Conservation (phyloP, 2,113 vertebrate species). For the Pantherophis guttatus region DNA sequence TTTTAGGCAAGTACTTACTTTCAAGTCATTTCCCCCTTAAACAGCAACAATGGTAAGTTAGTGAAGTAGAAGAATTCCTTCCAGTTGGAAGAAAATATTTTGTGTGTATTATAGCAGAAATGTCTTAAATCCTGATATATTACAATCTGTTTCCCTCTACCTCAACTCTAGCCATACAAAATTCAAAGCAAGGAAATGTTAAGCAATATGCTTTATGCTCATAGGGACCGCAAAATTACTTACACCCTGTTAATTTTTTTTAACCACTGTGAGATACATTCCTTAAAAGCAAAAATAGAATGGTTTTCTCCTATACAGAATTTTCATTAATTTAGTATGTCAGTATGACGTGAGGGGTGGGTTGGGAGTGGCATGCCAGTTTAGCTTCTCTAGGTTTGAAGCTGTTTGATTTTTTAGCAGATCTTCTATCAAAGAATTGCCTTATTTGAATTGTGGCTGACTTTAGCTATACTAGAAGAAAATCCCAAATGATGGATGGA, state of each 20-base stretch:
- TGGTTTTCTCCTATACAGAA: neutral
- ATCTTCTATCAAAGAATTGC: constrained; percentile 1
- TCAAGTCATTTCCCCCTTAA: neutral
- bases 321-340: neutral
- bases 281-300: neutral
- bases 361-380: neutral
- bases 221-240: neutral
- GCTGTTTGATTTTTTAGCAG: neutral
- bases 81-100: neutral
- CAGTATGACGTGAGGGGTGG: neutral
- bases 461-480: neutral
- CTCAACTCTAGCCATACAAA: neutral
- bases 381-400: neutral
- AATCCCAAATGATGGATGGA: neutral
- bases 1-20: neutral
- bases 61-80: neutral
- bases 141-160: neutral
- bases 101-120: neutral
- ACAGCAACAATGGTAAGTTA: neutral
- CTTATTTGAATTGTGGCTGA: neutral
- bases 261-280: neutral
- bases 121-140: neutral
- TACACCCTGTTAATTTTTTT: neutral
- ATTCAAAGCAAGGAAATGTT: neutral
- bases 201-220: neutral